Percentiles rank a stretch among this genome's conserved stretches.
These are phyloP conservation scores for Hyles euphorbiae DNA, from an alignment of 1,140 invertebrate genomes.

Conservation along the genomic window DNA sequence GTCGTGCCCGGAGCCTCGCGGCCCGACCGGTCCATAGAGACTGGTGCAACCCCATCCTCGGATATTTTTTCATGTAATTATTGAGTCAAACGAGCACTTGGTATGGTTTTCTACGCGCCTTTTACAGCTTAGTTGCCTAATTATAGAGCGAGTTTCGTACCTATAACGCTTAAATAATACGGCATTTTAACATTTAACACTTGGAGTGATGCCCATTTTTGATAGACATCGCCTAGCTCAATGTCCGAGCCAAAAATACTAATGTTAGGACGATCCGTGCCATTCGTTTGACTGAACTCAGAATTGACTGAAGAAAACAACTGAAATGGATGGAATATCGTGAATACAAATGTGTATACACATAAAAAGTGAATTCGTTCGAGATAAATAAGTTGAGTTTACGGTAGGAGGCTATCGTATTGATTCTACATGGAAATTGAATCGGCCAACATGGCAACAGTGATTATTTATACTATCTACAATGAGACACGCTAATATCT, in stretches of 20 bases:
- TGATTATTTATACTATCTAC: conserved; percentile 19
- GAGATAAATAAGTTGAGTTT: conserved; percentile 23
- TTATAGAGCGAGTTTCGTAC: conserved; percentile 1
- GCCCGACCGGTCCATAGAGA: conserved; percentile 29
- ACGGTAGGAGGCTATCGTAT: conserved; percentile 20
- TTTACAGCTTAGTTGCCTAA: not conserved
- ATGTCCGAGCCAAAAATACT: not conserved
- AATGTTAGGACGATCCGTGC: not conserved
- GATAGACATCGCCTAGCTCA: conserved; percentile 2
- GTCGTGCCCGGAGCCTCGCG: conserved; percentile 6
- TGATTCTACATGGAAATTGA: conserved; percentile 25
- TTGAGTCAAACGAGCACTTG: conserved; percentile 8
- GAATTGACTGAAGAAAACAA: conserved; percentile 2
- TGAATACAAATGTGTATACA: conserved; percentile 2
- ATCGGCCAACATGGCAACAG: conserved; percentile 12
- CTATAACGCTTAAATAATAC: not conserved
- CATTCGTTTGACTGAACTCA: not conserved
- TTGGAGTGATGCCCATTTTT: conserved; percentile 10
- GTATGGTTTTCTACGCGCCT: conserved; percentile 11
- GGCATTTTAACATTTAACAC: conserved; percentile 2
- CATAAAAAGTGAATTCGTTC: conserved; percentile 11
- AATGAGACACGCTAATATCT: no score
- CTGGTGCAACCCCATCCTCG: conserved; percentile 41
- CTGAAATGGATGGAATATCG: not conserved
- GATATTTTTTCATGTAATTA: conserved; percentile 24